A percentile compares a stretch with the other conserved stretches of the same genome.
Evolutionary conservation across 92 coral and sea anemone species (phyloP).

Genomic region (Galaxea fascicularis): DNA sequence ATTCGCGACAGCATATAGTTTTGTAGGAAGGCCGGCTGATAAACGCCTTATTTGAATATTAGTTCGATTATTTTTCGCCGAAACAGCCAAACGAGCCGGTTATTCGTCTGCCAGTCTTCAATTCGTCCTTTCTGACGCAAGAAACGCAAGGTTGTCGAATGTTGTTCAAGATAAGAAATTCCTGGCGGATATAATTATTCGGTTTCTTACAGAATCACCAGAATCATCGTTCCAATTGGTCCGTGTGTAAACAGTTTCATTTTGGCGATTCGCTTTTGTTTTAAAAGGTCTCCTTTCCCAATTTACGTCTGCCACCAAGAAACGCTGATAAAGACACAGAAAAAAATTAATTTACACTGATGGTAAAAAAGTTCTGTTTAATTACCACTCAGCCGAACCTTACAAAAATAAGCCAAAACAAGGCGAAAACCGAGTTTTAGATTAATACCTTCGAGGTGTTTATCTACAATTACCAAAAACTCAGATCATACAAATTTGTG

Average conservation of each 20-base stretch:
- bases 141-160: neutral
- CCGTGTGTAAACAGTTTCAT: conserved; percentile 19
- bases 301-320: conserved; percentile 20
- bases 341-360: conserved; percentile 30
- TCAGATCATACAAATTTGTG: neutral
- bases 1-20: conserved; percentile 5
- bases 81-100: conserved; percentile 10
- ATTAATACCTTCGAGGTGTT: conserved; percentile 22
- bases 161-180: conserved; percentile 14
- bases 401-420: neutral
- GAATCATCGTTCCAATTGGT: conserved; percentile 19
- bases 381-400: conserved; percentile 17
- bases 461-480: neutral
- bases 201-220: conserved; percentile 13
- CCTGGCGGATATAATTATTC: conserved; percentile 31
- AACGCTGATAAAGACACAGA: neutral
- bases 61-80: conserved; percentile 6
- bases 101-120: neutral
- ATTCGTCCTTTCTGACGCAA: conserved; percentile 4
- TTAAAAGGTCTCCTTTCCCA: neutral
- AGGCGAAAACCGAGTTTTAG: neutral
- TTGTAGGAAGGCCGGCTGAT: neutral
- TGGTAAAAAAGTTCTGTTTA: conserved; percentile 5
- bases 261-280: conserved; percentile 26
- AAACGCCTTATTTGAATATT: neutral